These are phyloP conservation scores for Noctua fimbriata DNA, from an alignment of 2,888 invertebrate species.

Conservation along the genomic window DNA sequence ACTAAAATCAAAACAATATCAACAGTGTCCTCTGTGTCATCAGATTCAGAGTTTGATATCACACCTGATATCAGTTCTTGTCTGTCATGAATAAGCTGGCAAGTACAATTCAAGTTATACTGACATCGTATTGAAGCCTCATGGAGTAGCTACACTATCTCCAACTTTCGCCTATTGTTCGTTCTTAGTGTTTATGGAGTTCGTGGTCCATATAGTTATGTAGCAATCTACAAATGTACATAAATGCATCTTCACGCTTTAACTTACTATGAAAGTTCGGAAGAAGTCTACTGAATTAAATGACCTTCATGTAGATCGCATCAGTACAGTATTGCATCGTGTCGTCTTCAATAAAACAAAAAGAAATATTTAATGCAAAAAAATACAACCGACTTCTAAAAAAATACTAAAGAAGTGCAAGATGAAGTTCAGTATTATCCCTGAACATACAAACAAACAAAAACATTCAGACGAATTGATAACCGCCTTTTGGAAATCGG, in stretches of 20 bases:
- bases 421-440: neutral
- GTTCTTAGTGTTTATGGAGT: neutral
- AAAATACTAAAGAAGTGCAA: neutral
- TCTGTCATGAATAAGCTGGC: neutral
- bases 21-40: neutral
- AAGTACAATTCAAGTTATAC: neutral
- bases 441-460: neutral
- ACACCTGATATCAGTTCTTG: neutral
- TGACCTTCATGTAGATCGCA: neutral
- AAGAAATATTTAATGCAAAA: neutral
- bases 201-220: neutral
- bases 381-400: neutral
- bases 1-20: neutral
- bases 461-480: neutral
- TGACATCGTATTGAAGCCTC: neutral
- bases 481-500: neutral
- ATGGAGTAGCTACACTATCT: conserved; percentile 13
- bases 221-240: neutral
- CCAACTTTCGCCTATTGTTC: conserved; percentile 49
- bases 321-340: neutral
- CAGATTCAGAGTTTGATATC: neutral
- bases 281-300: neutral
- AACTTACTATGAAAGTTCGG: neutral
- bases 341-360: neutral
- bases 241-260: neutral